phyloP scores from a whole-genome alignment of 2,797 vertebrate genomes.

The Alfaro cultratus region DNA sequence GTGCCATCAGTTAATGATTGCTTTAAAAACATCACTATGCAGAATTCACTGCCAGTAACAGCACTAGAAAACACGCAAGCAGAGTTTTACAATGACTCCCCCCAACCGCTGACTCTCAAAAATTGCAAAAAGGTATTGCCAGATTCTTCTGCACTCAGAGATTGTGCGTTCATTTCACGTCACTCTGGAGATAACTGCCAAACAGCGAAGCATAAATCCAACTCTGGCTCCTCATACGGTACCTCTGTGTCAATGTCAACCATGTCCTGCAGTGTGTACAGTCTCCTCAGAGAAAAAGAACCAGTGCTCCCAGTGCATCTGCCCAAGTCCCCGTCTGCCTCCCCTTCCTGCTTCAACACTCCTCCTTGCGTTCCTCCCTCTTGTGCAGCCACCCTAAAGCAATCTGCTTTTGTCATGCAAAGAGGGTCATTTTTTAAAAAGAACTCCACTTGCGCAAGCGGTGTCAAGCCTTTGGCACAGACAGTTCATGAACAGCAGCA shows the following conservation, averaged over 20 bases:
- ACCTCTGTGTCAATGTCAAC: constrained; percentile 27
- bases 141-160: constrained; percentile 16
- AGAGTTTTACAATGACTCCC: not conserved
- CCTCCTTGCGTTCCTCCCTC: constrained; percentile 37
- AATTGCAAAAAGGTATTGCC: not conserved
- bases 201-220: constrained; percentile 28
- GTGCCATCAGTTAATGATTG: not conserved
- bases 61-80: not conserved
- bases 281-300: constrained; percentile 45
- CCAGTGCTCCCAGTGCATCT: constrained; percentile 45
- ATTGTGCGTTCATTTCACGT: constrained; percentile 9
- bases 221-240: constrained; percentile 21
- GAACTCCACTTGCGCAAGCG: constrained; percentile 79
- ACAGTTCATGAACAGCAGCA: constrained; percentile 71
- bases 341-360: constrained; percentile 37
- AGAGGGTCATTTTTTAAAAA: constrained; percentile 75
- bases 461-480: constrained; percentile 72
- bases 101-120: constrained; percentile 11
- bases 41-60: not conserved
- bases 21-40: not conserved
- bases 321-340: constrained; percentile 44
- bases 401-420: constrained; percentile 82
- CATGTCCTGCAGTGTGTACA: constrained; percentile 47
- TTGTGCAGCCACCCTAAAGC: constrained; percentile 60
- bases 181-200: constrained; percentile 30